Evolutionary conservation across 2,888 invertebrate species (phyloP).

Genomic region (Ormia ochracea): DNA sequence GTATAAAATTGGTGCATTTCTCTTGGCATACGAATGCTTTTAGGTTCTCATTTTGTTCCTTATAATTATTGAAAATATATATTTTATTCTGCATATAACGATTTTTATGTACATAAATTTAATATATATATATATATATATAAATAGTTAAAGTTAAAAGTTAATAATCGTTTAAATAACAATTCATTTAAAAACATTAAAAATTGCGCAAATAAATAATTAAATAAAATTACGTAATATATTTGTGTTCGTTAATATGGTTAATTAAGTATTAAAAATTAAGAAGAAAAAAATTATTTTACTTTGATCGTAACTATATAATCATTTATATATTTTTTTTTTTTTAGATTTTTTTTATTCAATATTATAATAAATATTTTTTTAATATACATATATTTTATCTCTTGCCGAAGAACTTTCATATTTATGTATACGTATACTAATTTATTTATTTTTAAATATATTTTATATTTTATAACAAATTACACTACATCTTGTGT

Average conservation of each 20-base stretch:
- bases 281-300: slow-evolving; percentile 41
- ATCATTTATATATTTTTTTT: slow-evolving; percentile 9
- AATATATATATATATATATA: not conserved
- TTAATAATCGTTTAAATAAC: slow-evolving; percentile 47
- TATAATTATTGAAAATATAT: slow-evolving; percentile 32
- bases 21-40: slow-evolving; percentile 7
- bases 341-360: not conserved
- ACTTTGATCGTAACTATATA: slow-evolving; percentile 22
- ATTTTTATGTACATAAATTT: not conserved
- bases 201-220: slow-evolving; percentile 33
- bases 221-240: slow-evolving; percentile 7
- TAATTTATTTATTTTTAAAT: too few species aligned
- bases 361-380: not conserved
- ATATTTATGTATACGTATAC: not conserved
- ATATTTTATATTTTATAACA: not conserved
- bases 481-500: not conserved
- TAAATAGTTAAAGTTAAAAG: slow-evolving; percentile 25
- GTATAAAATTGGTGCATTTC: slow-evolving; percentile 27
- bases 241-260: slow-evolving; percentile 48
- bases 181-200: slow-evolving; percentile 27
- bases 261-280: slow-evolving; percentile 35
- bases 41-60: slow-evolving; percentile 13
- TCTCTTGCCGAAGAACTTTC: slow-evolving; percentile 36
- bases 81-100: slow-evolving; percentile 22
- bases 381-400: not conserved